Evolutionary conservation across 2,797 vertebrate genomes (phyloP).

Genomic region (Diglossa cyanea): DNA sequence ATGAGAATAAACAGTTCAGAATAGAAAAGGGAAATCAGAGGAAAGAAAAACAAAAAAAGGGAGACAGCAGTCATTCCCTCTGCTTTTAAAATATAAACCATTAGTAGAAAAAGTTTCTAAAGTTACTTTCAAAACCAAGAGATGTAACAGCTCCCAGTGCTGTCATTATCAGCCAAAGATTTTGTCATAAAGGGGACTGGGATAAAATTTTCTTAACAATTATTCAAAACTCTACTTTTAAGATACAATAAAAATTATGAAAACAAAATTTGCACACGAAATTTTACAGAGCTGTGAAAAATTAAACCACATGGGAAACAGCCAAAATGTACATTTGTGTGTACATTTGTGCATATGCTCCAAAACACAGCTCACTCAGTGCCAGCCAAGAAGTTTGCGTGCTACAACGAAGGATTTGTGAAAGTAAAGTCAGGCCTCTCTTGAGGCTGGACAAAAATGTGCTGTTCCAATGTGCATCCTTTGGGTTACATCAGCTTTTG

Average conservation of each 20-base stretch:
- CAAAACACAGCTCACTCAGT: background rate
- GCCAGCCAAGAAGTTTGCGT: background rate
- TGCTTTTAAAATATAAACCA: conserved; percentile 7
- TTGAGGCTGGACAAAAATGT: background rate
- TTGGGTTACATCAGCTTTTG: background rate
- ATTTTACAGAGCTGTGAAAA: conserved; percentile 8
- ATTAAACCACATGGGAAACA: background rate
- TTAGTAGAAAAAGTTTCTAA: background rate
- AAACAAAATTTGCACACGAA: background rate
- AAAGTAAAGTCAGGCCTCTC: background rate
- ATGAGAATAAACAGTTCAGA: conserved; percentile 10
- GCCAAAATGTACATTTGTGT: background rate
- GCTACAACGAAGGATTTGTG: background rate
- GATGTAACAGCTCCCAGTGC: background rate
- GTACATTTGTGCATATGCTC: background rate
- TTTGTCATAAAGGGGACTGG: background rate
- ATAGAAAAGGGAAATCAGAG: background rate
- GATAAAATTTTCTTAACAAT: background rate
- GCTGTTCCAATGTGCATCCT: background rate
- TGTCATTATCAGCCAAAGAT: background rate
- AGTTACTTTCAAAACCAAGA: background rate
- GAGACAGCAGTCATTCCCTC: background rate
- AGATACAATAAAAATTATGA: background rate
- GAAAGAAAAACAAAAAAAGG: background rate
- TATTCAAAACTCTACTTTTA: background rate